Base-by-base conservation (phyloP, 37 sponge, comb jelly and placozoan species). In the Hexactinellida sp. region DNA sequence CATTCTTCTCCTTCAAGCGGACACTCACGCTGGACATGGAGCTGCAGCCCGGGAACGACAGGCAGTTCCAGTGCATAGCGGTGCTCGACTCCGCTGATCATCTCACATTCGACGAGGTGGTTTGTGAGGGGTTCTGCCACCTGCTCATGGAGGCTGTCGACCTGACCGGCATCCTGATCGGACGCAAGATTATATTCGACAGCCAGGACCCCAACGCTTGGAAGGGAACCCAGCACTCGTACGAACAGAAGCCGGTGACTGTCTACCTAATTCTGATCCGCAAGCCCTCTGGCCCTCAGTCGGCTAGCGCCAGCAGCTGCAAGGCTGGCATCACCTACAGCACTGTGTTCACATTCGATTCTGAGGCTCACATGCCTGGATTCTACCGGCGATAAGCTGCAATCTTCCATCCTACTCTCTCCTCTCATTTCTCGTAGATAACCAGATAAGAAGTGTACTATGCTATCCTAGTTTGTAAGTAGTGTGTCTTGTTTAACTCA, bases 401-500 rank as follows among this genome's bases (percentile, higher is more conserved):
- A 41, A 41, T 32, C 13, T 25, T 63, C 5, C 21, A 5, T 63
- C 76, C 76, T 21, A 63, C 76, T 63, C 25, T 47, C 52, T 47
- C 52, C 9, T 47, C 16, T 47, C 52, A 47, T 47, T 19, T 9
- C 25, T 28, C 34, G 13, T 21, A 25, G 21, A 10, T 63, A 25
- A 25, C 76, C 13, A n/a, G 76, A 63, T 63, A 63, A 63, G 76
- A 63, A 10, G 76, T 63, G 76, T 63, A 10, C 13, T 25, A 63
- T 21, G 21, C 76, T 63, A 63, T 63, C 34, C 3, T 63, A 63
- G 76, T 63, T n/a, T 63, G 76, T 63, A 63, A 63, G 21, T 63
- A n/a, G 76, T 63, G 76, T 63, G 76, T 63, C 76, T 63, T 63
- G 34, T 63, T 63, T 28, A 63, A 63, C 30, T 63, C 34, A 63